Conservation (phyloP, 2,888 invertebrate species). For the Perithous albicinctus region DNA sequence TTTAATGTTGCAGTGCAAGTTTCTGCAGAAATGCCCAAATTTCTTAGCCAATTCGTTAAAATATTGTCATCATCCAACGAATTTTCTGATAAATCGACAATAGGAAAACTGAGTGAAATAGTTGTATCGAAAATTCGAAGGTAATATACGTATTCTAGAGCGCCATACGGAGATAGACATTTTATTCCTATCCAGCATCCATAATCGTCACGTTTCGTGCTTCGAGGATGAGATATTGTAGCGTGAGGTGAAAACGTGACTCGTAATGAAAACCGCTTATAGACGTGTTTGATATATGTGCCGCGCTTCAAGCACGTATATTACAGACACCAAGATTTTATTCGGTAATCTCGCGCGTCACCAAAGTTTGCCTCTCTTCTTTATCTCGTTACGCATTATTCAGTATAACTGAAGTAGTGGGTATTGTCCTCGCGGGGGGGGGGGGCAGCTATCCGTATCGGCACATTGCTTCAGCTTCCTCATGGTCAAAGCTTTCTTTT, state of each 20-base stretch:
- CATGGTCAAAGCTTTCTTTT: too few relatives aligned
- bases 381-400: slow-evolving; percentile 16
- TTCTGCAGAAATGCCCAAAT: too few relatives aligned
- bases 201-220: slow-evolving; percentile 44
- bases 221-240: slow-evolving; percentile 35
- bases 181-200: neutral
- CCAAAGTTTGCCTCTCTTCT: slow-evolving; percentile 9
- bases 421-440: neutral
- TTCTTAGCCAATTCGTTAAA: too few relatives aligned
- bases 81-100: neutral
- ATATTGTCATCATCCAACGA: neutral
- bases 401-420: neutral
- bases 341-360: slow-evolving; percentile 30
- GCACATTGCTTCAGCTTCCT: too few relatives aligned
- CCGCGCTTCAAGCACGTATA: slow-evolving; percentile 29
- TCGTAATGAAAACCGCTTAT: slow-evolving; percentile 25
- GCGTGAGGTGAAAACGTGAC: slow-evolving; percentile 40
- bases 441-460: neutral
- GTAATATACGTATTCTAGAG: neutral
- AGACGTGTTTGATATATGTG: slow-evolving; percentile 31
- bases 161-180: slow-evolving; percentile 12
- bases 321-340: slow-evolving; percentile 5
- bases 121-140: neutral
- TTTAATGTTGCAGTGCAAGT: too few relatives aligned
- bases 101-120: neutral